phyloP scores from a whole-genome alignment of 1,140 invertebrate genomes.

The Drosophila serrata region DNA sequence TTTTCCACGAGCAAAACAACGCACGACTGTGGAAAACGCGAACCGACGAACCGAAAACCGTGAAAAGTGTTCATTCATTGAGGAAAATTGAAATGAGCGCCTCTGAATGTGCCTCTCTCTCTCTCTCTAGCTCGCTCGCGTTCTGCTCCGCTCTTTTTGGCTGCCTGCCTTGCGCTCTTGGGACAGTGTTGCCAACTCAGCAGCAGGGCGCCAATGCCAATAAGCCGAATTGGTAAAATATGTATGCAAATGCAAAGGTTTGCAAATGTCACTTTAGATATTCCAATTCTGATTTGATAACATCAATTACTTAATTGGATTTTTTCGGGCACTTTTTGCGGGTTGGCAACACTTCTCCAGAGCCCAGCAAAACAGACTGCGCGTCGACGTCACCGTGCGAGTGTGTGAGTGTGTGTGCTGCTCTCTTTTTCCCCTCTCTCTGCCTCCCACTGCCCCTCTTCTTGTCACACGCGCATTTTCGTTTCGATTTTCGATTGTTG shows the following conservation, averaged over 20 bases:
- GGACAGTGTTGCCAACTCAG: constrained; percentile 71
- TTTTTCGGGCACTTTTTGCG: constrained; percentile 1
- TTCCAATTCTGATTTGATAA: constrained; percentile 26
- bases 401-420: constrained; percentile 13
- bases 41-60: constrained; percentile 68
- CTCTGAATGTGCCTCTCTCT: constrained; percentile 38
- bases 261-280: neutral
- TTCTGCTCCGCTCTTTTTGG: constrained; percentile 20
- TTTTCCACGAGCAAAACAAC: constrained; percentile 44
- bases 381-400: constrained; percentile 52
- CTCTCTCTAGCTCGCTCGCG: neutral
- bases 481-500: constrained; percentile 67
- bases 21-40: constrained; percentile 60
- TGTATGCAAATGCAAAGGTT: constrained; percentile 7
- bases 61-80: constrained; percentile 84
- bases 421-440: constrained; percentile 13
- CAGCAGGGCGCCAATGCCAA: constrained; percentile 46
- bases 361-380: constrained; percentile 58
- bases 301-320: constrained; percentile 36
- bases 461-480: constrained; percentile 66
- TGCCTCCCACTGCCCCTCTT: constrained; percentile 2
- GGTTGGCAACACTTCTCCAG: constrained; percentile 42
- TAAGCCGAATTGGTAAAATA: constrained; percentile 20
- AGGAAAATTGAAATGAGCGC: constrained; percentile 80
- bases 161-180: constrained; percentile 23